Evolutionary conservation across 2,113 vertebrate genomes (phyloP), one percentile per base, ranked within the genome.

Genomic region (Oryzias melastigma): DNA sequence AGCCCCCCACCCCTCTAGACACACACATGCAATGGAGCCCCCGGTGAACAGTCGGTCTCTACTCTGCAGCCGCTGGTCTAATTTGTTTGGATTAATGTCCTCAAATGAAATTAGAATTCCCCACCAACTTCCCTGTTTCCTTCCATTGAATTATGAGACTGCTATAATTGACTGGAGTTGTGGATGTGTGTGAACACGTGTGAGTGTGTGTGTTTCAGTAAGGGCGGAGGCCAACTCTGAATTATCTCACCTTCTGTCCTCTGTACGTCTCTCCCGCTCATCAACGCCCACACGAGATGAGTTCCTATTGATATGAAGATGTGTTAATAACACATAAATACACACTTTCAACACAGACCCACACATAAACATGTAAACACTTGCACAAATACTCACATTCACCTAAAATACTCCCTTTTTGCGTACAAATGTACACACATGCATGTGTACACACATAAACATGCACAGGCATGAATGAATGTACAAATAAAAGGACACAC

Each of bases 81-180:
- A 91, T 88, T 89, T 87, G 83, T 86, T 87, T 86, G 70, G 79
- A 90, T 89, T 82, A 89, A 91, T 90, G 87, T 82, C 63, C 57
- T 24, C 35, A 75, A 90, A 90, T 88, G 8, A 81, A 86, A 90
- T 91, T 87, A 87, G 77, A 85, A 87, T 73, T 90, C 86, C 80
- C 77, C 25, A 43, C 80, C 55, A 85, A 82, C 87, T 85, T 88
- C 82, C 86, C 89, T 86, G 80, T 88, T 90, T 68, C 29, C 7
- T 52, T 78, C 55, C 78, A 79, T 88, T 85, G 81, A 87, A 83
- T 80, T 84, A 89, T 78, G 75, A 68, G 65, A 62, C 65, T 64
- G 58, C 29, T 58, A 83, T 87, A 90, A 88, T 88, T 88, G 83
- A 89, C 83, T 85, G 85, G 86, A 75, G 87, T 88, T 87, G 87